phyloP scores from a whole-genome alignment of 2,888 invertebrate genomes.

The Nymphalis c-album region DNA sequence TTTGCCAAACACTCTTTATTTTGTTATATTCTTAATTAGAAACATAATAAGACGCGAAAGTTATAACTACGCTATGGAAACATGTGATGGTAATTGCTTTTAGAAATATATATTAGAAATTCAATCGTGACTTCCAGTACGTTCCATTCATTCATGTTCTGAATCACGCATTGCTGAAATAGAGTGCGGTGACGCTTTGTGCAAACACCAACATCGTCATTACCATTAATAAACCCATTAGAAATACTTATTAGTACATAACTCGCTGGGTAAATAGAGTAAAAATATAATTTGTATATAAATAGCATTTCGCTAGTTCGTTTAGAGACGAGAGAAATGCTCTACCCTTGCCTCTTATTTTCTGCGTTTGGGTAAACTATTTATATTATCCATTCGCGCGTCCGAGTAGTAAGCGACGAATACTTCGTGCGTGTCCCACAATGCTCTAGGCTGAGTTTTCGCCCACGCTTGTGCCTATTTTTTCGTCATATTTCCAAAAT shows the following conservation, averaged over 20 bases:
- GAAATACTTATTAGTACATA: no score
- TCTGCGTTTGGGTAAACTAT: constrained; percentile 3
- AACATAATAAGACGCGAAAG: constrained; percentile 24
- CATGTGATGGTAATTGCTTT: constrained; percentile 4
- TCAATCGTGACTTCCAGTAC: constrained; percentile 27
- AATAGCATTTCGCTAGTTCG: no score
- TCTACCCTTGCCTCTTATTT: neutral
- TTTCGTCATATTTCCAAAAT: constrained; percentile 78
- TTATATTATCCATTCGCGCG: constrained; percentile 16
- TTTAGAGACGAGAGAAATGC: no score
- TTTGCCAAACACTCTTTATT: constrained; percentile 51
- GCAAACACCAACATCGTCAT: neutral
- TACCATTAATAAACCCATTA: no score
- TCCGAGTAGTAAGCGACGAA: constrained; percentile 33
- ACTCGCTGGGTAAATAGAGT: no score
- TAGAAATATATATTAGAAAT: constrained; percentile 18
- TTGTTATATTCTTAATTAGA: constrained; percentile 34
- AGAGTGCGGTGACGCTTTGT: constrained; percentile 22
- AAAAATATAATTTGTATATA: no score
- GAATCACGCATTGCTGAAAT: constrained; percentile 32
- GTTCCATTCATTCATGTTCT: constrained; percentile 27
- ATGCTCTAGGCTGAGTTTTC: constrained; percentile 64
- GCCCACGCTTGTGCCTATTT: constrained; percentile 71
- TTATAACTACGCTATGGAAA: neutral
- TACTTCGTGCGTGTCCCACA: constrained; percentile 51